These are phyloP conservation scores for Rhizoglyphus robini DNA, from an alignment of 1,140 invertebrate genomes.

Conservation along the genomic window DNA sequence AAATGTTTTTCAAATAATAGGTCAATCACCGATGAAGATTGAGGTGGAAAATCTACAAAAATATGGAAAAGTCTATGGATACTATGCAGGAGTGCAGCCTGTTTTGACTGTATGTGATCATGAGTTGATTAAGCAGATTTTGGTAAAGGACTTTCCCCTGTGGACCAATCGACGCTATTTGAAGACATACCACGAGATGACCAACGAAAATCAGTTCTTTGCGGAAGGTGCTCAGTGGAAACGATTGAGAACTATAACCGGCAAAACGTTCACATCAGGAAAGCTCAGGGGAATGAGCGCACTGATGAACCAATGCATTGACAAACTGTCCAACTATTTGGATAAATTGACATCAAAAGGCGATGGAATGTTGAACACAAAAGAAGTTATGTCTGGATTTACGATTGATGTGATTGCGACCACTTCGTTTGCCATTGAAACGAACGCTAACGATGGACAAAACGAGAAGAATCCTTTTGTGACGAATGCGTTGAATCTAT, in stretches of 20 bases:
- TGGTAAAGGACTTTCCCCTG: slow-evolving; percentile 7
- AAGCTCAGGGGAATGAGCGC: too few relatives aligned
- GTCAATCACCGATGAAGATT: background rate
- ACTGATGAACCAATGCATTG: background rate
- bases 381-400: too few relatives aligned
- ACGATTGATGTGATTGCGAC: too few relatives aligned
- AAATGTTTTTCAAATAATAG: background rate
- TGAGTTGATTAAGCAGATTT: slow-evolving; percentile 13
- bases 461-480: too few relatives aligned
- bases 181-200: background rate
- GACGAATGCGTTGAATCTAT: too few relatives aligned
- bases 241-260: background rate
- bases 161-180: background rate
- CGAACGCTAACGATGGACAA: too few relatives aligned
- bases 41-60: background rate
- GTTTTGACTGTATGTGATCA: slow-evolving; percentile 1
- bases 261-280: background rate
- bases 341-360: background rate
- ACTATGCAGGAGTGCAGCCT: background rate
- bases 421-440: background rate
- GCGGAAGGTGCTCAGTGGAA: background rate
- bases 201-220: background rate
- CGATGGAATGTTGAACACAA: background rate
- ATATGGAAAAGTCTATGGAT: background rate
- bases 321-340: background rate